Evolutionary conservation across 2,113 vertebrate genomes (phyloP), one percentile per base, ranked within the genome.

Genomic region (Prietella phreatophila): DNA sequence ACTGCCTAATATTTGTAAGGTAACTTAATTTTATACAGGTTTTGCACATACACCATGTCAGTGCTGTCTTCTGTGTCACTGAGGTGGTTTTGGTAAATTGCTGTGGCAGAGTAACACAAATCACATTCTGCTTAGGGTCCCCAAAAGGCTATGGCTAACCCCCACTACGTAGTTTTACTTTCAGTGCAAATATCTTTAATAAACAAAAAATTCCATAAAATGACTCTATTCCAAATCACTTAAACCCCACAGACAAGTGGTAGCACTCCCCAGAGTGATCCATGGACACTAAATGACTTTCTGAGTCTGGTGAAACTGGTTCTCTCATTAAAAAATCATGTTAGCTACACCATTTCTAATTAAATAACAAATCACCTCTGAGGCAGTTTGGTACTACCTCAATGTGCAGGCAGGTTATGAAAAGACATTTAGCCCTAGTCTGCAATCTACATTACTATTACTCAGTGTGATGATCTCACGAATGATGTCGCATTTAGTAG

Each of bases 351-450:
- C 92, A 96, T 96, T 96, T 96, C 92, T 94, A 95, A 95, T 96
- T 96, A 97, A 98, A 98, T 97, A 97, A 93, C 94, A 96, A 96
- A 96, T 96, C 96, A 96, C 96, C 96, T 96, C 93, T 94, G 94
- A 94, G 95, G 94, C 95, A 93, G 93, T 93, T 93, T 92, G 93
- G 92, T 92, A 95, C 91, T 92, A 93, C 93, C 93, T 94, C 93
- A 95, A 94, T 94, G 95, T 96, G 95, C 92, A 93, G 89, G 93
- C 90, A 88, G 93, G 94, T 96, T 97, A 97, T 97, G 97, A 96
- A 95, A 97, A 96, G 91, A 93, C 95, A 94, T 95, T 92, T 92
- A 93, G 95, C 94, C 91, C 89, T 89, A 88, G 86, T 91, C 86
- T 91, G 92, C 55, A 83, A 67, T 65, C 65, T 27, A 71, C 79